Percentiles rank a stretch among this genome's conserved stretches.
phyloP scores from a whole-genome alignment of 2,888 invertebrate genomes.

The Palloptera scutellata region DNA sequence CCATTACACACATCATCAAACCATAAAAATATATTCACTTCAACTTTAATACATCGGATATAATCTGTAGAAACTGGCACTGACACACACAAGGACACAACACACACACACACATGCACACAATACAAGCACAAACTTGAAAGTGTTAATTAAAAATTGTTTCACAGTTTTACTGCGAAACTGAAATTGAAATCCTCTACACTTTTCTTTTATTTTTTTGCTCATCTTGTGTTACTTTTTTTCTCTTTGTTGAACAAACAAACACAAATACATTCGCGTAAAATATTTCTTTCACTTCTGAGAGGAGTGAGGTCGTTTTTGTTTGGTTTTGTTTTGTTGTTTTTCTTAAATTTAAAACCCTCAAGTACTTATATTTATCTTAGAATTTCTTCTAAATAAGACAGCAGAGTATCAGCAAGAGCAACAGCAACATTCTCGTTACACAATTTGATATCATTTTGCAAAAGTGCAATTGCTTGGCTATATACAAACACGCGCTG shows the following conservation, averaged over 20 bases:
- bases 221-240: constrained; percentile 11
- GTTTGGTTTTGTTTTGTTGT: constrained; percentile 21
- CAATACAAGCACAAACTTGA: constrained; percentile 47
- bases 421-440: constrained; percentile 15
- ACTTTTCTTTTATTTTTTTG: not conserved
- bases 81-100: too few species aligned
- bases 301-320: constrained; percentile 13
- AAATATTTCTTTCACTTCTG: constrained; percentile 21
- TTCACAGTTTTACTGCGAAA: constrained; percentile 59
- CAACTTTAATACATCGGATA: too few species aligned
- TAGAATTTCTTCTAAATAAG: constrained; percentile 39
- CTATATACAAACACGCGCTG: constrained; percentile 40
- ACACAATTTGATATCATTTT: constrained; percentile 44
- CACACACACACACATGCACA: too few species aligned
- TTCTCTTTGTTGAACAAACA: constrained; percentile 30
- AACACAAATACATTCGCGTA: constrained; percentile 1
- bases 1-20: too few species aligned
- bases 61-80: too few species aligned
- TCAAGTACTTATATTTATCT: constrained; percentile 58
- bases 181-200: constrained; percentile 55
- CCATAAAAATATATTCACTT: too few species aligned
- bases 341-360: constrained; percentile 45
- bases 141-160: constrained; percentile 61
- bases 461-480: constrained; percentile 47
- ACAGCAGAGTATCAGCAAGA: constrained; percentile 11